phyloP scores from a whole-genome alignment of 2,888 invertebrate species.

The Acanthopleura granulata region DNA sequence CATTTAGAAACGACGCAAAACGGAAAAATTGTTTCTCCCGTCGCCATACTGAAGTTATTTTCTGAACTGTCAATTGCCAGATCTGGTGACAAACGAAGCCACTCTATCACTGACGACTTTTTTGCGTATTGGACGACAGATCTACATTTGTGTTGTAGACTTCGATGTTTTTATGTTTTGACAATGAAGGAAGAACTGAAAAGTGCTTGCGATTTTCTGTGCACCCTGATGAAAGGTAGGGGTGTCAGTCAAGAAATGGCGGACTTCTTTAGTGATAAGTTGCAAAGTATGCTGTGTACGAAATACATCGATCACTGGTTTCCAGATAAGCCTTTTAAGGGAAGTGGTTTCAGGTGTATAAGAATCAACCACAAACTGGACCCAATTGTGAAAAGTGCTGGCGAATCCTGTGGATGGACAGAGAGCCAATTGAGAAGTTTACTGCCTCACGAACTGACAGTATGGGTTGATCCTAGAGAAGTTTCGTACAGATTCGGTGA shows the following conservation, averaged over 20 bases:
- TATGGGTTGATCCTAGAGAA: conserved; percentile 84
- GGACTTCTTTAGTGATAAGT: conserved; percentile 40
- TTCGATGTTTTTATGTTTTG: background rate
- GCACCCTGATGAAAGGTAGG: conserved; percentile 44
- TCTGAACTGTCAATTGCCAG: too few species aligned
- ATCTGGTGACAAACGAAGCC: too few species aligned
- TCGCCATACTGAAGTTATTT: too few species aligned
- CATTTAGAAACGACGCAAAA: too few species aligned
- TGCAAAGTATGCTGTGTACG: conserved; percentile 47
- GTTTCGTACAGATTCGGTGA: conserved; percentile 79
- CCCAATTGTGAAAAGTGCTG: conserved; percentile 78
- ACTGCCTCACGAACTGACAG: conserved; percentile 80
- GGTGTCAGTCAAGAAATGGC: conserved; percentile 41
- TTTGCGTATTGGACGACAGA: too few species aligned
- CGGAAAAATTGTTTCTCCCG: too few species aligned
- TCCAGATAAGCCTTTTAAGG: conserved; percentile 79
- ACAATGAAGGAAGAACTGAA: conserved; percentile 63
- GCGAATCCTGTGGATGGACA: conserved; percentile 76
- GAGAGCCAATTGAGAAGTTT: conserved; percentile 70
- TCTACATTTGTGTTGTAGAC: background rate
- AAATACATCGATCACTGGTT: conserved; percentile 81
- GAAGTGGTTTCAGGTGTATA: conserved; percentile 81
- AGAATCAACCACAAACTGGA: conserved; percentile 81
- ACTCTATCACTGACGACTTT: too few species aligned
- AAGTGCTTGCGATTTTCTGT: conserved; percentile 58